A percentile compares a stretch with the other conserved stretches of the same genome.
These are phyloP conservation scores for Pterocles orientalis DNA, from an alignment of 2,113 vertebrate genomes.

Conservation along the genomic window DNA sequence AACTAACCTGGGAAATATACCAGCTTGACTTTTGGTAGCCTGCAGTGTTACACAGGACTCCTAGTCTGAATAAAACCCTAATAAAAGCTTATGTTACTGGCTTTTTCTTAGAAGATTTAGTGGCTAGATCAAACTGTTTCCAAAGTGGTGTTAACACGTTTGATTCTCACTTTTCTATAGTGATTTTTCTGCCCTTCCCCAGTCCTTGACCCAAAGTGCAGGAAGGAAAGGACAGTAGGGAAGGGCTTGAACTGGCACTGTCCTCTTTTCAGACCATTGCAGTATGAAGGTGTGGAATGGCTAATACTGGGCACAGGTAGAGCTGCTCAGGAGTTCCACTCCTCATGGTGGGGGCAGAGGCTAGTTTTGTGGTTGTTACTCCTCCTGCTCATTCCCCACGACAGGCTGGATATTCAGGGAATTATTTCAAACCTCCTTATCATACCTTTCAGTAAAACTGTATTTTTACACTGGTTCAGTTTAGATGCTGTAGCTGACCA, in stretches of 20 bases:
- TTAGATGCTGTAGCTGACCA: background rate
- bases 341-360: background rate
- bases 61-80: background rate
- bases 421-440: background rate
- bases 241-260: background rate
- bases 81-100: background rate
- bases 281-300: background rate
- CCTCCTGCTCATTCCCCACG: background rate
- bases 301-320: background rate
- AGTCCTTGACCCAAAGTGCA: accelerated
- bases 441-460: background rate
- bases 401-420: background rate
- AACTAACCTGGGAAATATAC: background rate
- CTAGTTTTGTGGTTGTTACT: background rate
- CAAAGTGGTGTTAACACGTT: background rate
- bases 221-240: background rate
- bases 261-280: background rate
- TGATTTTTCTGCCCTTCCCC: background rate
- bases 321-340: background rate
- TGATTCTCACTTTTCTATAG: background rate
- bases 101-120: background rate
- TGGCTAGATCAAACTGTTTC: background rate
- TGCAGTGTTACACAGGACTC: background rate
- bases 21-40: background rate
- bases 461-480: background rate